Percentiles rank a stretch among this genome's conserved stretches.
phyloP scores from a whole-genome alignment of 2,113 vertebrate species.

The Psophia crepitans region DNA sequence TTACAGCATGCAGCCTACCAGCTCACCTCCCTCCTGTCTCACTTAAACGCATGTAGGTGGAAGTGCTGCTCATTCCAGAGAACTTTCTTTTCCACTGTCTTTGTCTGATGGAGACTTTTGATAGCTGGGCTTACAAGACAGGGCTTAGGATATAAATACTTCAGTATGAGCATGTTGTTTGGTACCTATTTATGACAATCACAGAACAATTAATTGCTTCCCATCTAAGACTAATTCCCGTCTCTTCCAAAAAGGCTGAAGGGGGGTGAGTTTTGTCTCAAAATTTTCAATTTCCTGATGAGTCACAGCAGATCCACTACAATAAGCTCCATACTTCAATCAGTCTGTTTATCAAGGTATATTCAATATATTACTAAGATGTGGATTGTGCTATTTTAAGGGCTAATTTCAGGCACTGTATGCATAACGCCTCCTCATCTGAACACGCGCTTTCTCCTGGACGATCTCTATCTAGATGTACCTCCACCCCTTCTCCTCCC shows the following conservation, averaged over 20 bases:
- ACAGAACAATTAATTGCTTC: conserved; percentile 59
- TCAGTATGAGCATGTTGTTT: neutral
- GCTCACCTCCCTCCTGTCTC: conserved; percentile 34
- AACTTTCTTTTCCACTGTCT: conserved; percentile 43
- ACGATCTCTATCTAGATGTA: neutral
- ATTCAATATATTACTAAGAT: conserved; percentile 9
- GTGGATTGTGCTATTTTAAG: conserved; percentile 36
- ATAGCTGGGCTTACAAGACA: conserved; percentile 39
- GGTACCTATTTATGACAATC: conserved; percentile 41
- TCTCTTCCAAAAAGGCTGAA: conserved; percentile 41
- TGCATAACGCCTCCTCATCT: neutral
- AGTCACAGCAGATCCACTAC: conserved; percentile 52
- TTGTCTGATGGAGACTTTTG: conserved; percentile 36
- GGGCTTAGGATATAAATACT: conserved; percentile 62
- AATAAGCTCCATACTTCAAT: conserved; percentile 40
- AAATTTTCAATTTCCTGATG: conserved; percentile 58
- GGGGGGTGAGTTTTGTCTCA: neutral
- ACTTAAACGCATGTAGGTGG: neutral
- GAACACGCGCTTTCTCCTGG: neutral
- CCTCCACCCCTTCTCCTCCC: neutral
- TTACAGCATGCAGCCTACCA: conserved; percentile 41
- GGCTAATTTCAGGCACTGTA: conserved; percentile 24
- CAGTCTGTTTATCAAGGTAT: conserved; percentile 49
- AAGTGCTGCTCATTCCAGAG: conserved; percentile 53
- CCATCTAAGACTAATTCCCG: conserved; percentile 11